These are phyloP conservation scores for Drosophila hawaiiensis DNA, from an alignment of 2,888 invertebrate species.

Conservation along the genomic window DNA sequence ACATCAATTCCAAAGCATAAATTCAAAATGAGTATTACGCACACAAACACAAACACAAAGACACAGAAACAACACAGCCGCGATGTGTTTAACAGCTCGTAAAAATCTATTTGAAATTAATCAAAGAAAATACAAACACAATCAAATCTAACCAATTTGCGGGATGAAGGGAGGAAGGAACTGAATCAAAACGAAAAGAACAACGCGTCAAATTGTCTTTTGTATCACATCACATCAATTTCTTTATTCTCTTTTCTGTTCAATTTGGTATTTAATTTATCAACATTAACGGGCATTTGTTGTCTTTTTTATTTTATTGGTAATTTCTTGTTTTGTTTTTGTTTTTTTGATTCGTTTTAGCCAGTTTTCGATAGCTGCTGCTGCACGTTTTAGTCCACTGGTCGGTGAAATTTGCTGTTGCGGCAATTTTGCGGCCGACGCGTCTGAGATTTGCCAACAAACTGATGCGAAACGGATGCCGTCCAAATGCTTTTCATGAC, in stretches of 20 bases:
- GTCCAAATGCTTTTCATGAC: slow-evolving; percentile 76
- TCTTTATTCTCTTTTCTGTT: slow-evolving; percentile 23
- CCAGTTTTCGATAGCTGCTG: slow-evolving; percentile 5
- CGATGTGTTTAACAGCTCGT: slow-evolving; percentile 59
- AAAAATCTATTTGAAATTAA: slow-evolving; percentile 32
- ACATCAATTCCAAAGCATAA: slow-evolving; percentile 60
- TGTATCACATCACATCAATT: slow-evolving; percentile 69
- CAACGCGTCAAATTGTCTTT: slow-evolving; percentile 61
- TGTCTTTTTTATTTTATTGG: slow-evolving; percentile 12
- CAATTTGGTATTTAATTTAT: slow-evolving; percentile 32
- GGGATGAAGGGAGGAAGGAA: slow-evolving; percentile 36
- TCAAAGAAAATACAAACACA: slow-evolving; percentile 17
- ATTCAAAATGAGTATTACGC: slow-evolving; percentile 38
- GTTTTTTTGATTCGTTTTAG: neutral
- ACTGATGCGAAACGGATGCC: slow-evolving; percentile 81
- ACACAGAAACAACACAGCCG: slow-evolving; percentile 1
- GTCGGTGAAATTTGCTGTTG: slow-evolving; percentile 11
- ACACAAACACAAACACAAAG: neutral
- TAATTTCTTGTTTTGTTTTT: too few species aligned
- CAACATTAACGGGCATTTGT: slow-evolving; percentile 40
- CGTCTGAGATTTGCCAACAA: slow-evolving; percentile 82
- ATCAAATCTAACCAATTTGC: slow-evolving; percentile 32
- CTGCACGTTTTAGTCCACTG: slow-evolving; percentile 35
- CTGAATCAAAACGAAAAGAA: slow-evolving; percentile 66
- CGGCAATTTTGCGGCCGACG: slow-evolving; percentile 69